phyloP scores from a whole-genome alignment of 2,113 vertebrate species.

The Sakesphorus luctuosus region DNA sequence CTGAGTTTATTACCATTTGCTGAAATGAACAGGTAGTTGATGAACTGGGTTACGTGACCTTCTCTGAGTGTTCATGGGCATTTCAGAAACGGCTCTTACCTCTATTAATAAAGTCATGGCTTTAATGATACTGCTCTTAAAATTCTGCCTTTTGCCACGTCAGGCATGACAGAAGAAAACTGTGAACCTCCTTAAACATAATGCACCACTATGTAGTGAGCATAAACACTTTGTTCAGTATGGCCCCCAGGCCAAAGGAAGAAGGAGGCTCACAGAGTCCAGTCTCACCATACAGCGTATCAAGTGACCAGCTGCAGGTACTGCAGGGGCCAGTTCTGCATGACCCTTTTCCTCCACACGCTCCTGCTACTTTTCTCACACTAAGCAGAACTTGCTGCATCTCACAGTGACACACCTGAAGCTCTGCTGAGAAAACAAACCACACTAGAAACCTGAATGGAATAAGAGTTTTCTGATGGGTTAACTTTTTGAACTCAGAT shows the following conservation, averaged over 20 bases:
- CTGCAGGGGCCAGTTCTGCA: rapidly evolving
- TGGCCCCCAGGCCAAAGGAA: rapidly evolving
- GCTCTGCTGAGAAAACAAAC: neutral
- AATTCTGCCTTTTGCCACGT: neutral
- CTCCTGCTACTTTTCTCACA: neutral
- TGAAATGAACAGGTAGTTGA: neutral
- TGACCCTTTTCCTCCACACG: neutral
- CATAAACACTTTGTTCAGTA: neutral
- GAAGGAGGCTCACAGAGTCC: neutral
- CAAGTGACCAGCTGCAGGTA: rapidly evolving
- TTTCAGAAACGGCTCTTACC: neutral
- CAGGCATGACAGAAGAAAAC: neutral
- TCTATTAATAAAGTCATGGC: neutral
- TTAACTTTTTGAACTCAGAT: neutral
- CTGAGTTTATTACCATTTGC: neutral
- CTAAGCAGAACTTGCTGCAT: neutral
- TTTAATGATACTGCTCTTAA: neutral
- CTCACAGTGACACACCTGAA: neutral
- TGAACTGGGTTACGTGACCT: neutral
- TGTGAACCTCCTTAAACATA: neutral
- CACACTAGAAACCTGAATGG: neutral
- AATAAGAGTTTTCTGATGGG: neutral
- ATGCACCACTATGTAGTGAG: rapidly evolving
- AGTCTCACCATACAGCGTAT: neutral
- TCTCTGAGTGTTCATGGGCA: neutral